These are phyloP conservation scores for Brachyistius frenatus DNA, from an alignment of 2,113 vertebrate genomes.

Conservation along the genomic window DNA sequence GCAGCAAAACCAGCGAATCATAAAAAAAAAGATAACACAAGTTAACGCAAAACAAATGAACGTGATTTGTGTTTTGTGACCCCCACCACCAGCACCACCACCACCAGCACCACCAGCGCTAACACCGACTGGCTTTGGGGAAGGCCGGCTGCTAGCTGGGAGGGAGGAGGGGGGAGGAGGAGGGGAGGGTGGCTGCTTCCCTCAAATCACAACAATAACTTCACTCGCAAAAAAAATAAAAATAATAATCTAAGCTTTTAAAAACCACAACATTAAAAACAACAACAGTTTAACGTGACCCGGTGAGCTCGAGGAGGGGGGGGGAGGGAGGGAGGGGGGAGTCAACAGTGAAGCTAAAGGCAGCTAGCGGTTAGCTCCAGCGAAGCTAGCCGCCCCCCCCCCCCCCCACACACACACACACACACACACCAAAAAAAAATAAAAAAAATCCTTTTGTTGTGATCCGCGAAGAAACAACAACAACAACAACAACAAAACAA, in stretches of 20 bases:
- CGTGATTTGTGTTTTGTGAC: too few species aligned
- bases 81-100: background rate
- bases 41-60: too few species aligned
- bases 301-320: background rate
- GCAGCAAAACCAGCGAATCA: too few species aligned
- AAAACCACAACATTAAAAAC: background rate
- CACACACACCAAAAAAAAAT: constrained; percentile 22
- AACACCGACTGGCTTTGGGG: constrained; percentile 36
- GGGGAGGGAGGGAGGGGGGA: background rate
- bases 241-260: background rate
- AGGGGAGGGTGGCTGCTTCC: constrained; percentile 27
- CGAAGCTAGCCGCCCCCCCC: constrained; percentile 55
- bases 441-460: constrained; percentile 85
- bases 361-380: constrained; percentile 69
- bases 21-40: too few species aligned
- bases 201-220: constrained; percentile 63
- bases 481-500: too few species aligned
- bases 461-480: constrained; percentile 62
- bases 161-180: constrained; percentile 22
- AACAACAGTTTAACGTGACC: background rate
- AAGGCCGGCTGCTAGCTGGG: constrained; percentile 72
- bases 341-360: constrained; percentile 14
- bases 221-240: constrained; percentile 17
- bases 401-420: too few species aligned
- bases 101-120: background rate